A percentile compares a stretch with the other conserved stretches of the same genome.
These are phyloP conservation scores for Epinephelus lanceolatus DNA, from an alignment of 2,113 vertebrate genomes.

Conservation along the genomic window DNA sequence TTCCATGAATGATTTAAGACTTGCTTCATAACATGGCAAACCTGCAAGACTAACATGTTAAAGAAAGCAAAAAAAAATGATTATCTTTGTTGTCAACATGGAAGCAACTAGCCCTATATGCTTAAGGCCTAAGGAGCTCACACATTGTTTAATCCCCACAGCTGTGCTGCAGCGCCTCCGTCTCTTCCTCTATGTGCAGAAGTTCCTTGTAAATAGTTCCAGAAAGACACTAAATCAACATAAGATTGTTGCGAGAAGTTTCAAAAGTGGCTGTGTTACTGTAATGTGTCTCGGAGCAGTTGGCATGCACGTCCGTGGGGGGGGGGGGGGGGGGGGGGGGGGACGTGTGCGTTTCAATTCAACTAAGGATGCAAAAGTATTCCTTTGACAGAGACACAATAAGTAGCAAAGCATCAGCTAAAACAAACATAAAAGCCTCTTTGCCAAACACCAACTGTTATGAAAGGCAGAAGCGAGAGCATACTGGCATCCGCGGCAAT, in stretches of 20 bases:
- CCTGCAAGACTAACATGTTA: conserved; percentile 41
- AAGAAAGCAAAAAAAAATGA: conserved; percentile 51
- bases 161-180: conserved; percentile 55
- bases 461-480: conserved; percentile 69
- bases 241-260: conserved; percentile 69
- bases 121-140: conserved; percentile 45
- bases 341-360: conserved; percentile 34
- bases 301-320: conserved; percentile 51
- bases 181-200: conserved; percentile 40
- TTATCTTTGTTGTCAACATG: conserved; percentile 56
- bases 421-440: conserved; percentile 74
- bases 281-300: conserved; percentile 51
- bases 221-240: conserved; percentile 62
- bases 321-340: neutral
- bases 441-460: conserved; percentile 78
- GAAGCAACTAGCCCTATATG: conserved; percentile 56
- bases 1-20: conserved; percentile 49
- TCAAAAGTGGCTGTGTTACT: conserved; percentile 33
- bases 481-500: conserved; percentile 75
- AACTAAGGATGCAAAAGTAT: conserved; percentile 59
- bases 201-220: conserved; percentile 69
- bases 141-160: conserved; percentile 60
- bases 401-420: conserved; percentile 72
- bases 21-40: conserved; percentile 13
- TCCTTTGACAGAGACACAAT: conserved; percentile 71